Evolutionary conservation across 2,797 vertebrate genomes (phyloP), one percentile per base, ranked within the genome.

Genomic region (Dermochelys coriacea): DNA sequence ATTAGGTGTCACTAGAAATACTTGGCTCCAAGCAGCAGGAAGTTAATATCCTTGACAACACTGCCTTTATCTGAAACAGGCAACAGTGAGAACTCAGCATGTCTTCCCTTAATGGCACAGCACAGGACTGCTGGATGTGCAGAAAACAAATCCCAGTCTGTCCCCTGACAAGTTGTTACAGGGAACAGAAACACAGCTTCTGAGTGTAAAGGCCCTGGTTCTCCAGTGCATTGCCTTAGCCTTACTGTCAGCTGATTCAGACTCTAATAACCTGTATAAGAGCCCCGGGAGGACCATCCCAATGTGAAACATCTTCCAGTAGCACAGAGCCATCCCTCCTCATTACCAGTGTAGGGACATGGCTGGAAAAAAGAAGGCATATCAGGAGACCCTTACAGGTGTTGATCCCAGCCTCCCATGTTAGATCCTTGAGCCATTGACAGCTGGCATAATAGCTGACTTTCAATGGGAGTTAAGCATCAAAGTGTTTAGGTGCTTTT

Each of bases 131-230:
- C 79, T 74, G 85, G 77, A 87, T 7, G 0, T 0, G 0, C 68
- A 1, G 1, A 1, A 47, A 59, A 1, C 3, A n/a, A 1, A 29
- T 18, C 1, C 0, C 0, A 23, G 55, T 2, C 12, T 78, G 47
- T 2, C 11, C 57, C 27, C 27, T 59, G 57, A 12, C 27, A 27
- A 59, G 0, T 29, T 68, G 34, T 21, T n/a, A n/a, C 34, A 68
- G 18, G 64, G 16, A 68, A n/a, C n/a, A n/a, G 9, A 37, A 68
- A n/a, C n/a, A 34, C 34, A 68, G 18, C 34, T 68, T 18, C 19
- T 21, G 64, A 37, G 18, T 37, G 18, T 68, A n/a, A 68, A 37
- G 14, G 14, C 27, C n/a, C 61, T 34, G 61, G n/a, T n/a, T 68
- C 64, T 68, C 64, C 37, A n/a, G 8, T 68, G 31, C 64, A 37